phyloP scores from a whole-genome alignment of 2,888 invertebrate species.

The Ophonus ardosiacus region DNA sequence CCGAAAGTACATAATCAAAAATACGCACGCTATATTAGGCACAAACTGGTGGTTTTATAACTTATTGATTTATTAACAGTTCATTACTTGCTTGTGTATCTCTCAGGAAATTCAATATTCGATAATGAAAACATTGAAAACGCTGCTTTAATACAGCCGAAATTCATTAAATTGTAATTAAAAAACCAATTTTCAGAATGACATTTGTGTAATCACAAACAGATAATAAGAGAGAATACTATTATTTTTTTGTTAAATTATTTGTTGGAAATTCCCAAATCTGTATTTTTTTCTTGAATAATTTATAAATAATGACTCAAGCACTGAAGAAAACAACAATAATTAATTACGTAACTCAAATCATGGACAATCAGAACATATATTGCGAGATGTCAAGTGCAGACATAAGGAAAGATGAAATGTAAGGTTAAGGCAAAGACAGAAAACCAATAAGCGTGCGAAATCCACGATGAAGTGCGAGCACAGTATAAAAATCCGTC shows the following conservation, averaged over 20 bases:
- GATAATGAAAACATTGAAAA: neutral
- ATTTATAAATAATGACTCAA: slow-evolving; percentile 12
- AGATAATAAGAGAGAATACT: neutral
- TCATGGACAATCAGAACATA: slow-evolving; percentile 35
- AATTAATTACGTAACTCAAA: slow-evolving; percentile 23
- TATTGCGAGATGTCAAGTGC: neutral
- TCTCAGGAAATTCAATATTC: neutral
- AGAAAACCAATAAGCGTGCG: neutral
- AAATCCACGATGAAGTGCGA: slow-evolving; percentile 45
- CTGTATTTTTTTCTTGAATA: slow-evolving; percentile 1
- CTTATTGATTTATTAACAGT: slow-evolving; percentile 40
- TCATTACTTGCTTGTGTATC: slow-evolving; percentile 4
- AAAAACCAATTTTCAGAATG: slow-evolving; percentile 21
- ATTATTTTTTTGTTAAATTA: slow-evolving; percentile 5
- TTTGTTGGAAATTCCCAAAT: slow-evolving; percentile 42
- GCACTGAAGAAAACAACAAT: neutral
- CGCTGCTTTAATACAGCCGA: neutral
- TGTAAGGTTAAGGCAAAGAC: neutral
- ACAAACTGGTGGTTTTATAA: neutral
- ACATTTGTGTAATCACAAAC: slow-evolving; percentile 6
- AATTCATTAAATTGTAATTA: slow-evolving; percentile 22
- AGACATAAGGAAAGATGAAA: neutral
- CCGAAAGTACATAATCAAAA: neutral
- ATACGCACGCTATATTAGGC: neutral
- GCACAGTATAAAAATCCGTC: slow-evolving; percentile 33